Base-by-base conservation (phyloP, 2,888 invertebrate species). In the Alviniconcha strummeri region DNA sequence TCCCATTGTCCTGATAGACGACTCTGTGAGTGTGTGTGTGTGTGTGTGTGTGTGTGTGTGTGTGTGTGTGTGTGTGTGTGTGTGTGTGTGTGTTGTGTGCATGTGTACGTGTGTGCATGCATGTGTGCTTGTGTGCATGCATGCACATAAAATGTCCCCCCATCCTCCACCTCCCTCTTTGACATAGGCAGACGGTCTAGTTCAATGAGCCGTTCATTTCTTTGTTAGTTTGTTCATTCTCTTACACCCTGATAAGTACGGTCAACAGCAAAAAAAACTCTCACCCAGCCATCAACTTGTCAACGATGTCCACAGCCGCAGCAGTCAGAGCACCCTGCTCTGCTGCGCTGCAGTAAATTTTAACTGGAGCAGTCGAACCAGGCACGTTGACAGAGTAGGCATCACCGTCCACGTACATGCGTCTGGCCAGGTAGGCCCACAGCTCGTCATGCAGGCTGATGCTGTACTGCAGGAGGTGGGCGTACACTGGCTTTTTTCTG, bases 391-490 rank as follows among this genome's bases (percentile, higher is more conserved):
- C 82, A 5, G 54, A 9, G 15, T 76, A 60, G 1, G 60, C 8
- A 0, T 36, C 36, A 6, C 13, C 5, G 5, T 64, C 55, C 13
- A 36, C 15, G 11, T 57, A 52, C 36, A 79, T 77, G 4, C n/a
- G 56, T 9, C 17, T 52, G 52, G 75, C 54, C 69, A 77, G 17
- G 5, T 36, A 54, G 15, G 69, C 55, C 69, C 79, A 64, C 36
- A 75, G 8, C 54, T 72, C 72, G 8, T 82, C 82, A 11, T 56
- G 56, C 71, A 87, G n/a, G 67, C 82, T 81, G 56, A 87, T 74
- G 64, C 74, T 79, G 83, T 84, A 84, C 54, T 84, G 85, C 15
- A 87, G 85, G 9, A 83, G 79, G n/a, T 86, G 87, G 6, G 84
- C 74, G 57, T 85, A 86, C 80, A 83, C 64, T 6, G 86, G 85